A percentile compares a stretch with the other conserved stretches of the same genome.
Conservation (phyloP, 1,140 invertebrate genomes). For the Drosophila pandora region DNA sequence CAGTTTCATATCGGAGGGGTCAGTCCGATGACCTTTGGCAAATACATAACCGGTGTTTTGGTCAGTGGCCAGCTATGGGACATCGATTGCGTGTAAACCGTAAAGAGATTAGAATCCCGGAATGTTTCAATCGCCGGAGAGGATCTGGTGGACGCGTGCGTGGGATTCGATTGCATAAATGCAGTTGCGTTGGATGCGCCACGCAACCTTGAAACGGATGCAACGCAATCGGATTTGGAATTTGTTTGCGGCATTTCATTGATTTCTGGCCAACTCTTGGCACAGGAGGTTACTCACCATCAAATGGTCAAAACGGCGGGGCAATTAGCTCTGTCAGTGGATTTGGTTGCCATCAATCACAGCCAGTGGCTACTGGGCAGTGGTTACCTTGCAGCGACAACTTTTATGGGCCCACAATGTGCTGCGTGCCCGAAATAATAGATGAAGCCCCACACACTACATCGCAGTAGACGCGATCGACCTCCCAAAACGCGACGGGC, state of each 20-base stretch:
- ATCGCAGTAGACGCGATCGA: conserved; percentile 13
- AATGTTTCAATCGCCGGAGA: conserved; percentile 3
- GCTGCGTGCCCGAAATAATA: conserved; percentile 57
- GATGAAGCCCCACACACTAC: conserved; percentile 11
- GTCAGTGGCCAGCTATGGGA: conserved; percentile 3
- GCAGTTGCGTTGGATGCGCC: conserved; percentile 11
- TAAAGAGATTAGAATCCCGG: conserved; percentile 8
- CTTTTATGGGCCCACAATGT: conserved; percentile 62
- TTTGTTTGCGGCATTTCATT: conserved; percentile 17
- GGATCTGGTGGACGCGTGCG: not conserved
- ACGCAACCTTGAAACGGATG: conserved; percentile 35
- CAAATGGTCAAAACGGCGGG: not conserved
- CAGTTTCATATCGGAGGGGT: conserved; percentile 5
- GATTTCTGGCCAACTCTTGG: conserved; percentile 37
- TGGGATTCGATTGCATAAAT: conserved; percentile 44
- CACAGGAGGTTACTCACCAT: conserved; percentile 37
- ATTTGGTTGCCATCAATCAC: conserved; percentile 14
- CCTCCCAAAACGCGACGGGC: conserved; percentile 41
- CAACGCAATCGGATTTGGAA: conserved; percentile 35
- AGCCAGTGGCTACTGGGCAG: conserved; percentile 27
- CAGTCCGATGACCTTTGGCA: conserved; percentile 20
- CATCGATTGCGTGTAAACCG: conserved; percentile 2
- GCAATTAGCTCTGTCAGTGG: conserved; percentile 34
- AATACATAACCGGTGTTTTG: conserved; percentile 9
- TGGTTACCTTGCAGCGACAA: conserved; percentile 52